Evolutionary conservation across 2,888 invertebrate species (phyloP), one percentile per base, ranked within the genome.

Genomic region (Ethmia dodecea): DNA sequence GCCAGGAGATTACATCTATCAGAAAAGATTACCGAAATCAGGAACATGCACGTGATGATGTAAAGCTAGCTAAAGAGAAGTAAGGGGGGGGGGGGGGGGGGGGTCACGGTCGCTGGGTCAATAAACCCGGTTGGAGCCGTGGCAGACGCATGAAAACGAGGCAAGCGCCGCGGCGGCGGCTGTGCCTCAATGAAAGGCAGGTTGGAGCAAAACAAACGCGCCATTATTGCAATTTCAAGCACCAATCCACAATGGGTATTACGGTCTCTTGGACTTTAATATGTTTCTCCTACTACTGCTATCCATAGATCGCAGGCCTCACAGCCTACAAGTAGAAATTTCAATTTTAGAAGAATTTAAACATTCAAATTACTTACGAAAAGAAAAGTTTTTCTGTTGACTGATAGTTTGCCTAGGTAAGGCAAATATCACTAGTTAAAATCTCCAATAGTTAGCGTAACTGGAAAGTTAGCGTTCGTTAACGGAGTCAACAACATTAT

Each of bases 41-140:
- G 43, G 49, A 60, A 53, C 52, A 61, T 26, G 26, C 26, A 8
- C 5, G 44, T 47, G 41, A 45, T 43, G 40, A 34, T 38, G 33
- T 28, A 43, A 37, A 47, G 49, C 42, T 52, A 49, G 54, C 52
- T 37, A 55, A 54, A 49, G 31, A 51, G 31, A 11, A 12, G 12
- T 11, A 9, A 6, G 6, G 6, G 26, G 11, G 2, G 11, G 12
- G 42, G 42, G 42, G 47, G 55, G 53, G 46, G 62, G 60, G 64
- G 73, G 73, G 65, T 79, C 81, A 80, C 67, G 83, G 80, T 74
- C 81, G 76, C 39, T 62, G 64, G 79, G 77, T 81, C 76, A 77
- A 72, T 70, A 62, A 76, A 63, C 75, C 54, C 53, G 49, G 55
- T 52, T 58, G 58, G 59, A 52, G 51, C 46, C n/a, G 60, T 64